A percentile compares a stretch with the other conserved stretches of the same genome.
Evolutionary conservation across 2,797 vertebrate genomes (phyloP).

Genomic region (Halcyon chelicuti): DNA sequence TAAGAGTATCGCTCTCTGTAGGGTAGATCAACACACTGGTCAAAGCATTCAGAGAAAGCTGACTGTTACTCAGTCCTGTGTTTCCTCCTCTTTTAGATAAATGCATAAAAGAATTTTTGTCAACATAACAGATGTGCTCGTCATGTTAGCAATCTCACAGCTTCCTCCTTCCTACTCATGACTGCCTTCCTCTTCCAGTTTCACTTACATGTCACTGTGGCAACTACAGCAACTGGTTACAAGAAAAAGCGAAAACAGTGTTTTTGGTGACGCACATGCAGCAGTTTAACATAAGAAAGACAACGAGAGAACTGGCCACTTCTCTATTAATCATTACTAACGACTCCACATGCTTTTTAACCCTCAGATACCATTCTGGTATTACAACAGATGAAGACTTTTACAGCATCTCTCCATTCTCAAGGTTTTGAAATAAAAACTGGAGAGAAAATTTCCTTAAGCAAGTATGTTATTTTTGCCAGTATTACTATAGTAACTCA

Average conservation of each 20-base stretch:
- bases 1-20: background rate
- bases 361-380: background rate
- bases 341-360: background rate
- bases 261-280: background rate
- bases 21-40: background rate
- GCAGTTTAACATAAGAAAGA: background rate
- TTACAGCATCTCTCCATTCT: background rate
- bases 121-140: background rate
- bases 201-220: background rate
- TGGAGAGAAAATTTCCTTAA: background rate
- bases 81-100: background rate
- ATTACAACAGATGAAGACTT: background rate
- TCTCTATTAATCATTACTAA: background rate
- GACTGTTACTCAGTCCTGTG: background rate
- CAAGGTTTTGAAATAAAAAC: background rate
- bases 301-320: background rate
- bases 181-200: background rate
- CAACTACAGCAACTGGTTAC: background rate
- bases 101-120: background rate
- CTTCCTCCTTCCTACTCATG: background rate
- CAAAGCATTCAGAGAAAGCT: background rate
- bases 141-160: background rate
- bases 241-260: background rate
- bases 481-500: background rate
- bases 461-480: background rate